Evolutionary conservation across 2,888 invertebrate species (phyloP).

Genomic region (Gisinianus flammeolus): DNA sequence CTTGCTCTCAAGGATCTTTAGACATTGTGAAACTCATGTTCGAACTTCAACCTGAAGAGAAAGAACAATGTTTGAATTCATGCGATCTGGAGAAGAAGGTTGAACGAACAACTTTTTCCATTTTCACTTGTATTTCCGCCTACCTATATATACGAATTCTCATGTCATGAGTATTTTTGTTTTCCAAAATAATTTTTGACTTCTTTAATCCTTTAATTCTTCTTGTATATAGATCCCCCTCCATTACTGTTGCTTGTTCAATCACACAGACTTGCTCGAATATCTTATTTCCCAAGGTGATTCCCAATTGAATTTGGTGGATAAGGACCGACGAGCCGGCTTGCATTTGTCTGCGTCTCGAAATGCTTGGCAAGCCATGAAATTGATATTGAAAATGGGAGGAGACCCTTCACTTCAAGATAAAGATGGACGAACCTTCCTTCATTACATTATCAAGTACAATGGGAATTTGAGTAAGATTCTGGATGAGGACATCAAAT

Average conservation of each 20-base stretch:
- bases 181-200: too few relatives aligned
- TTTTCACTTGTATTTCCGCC: too few relatives aligned
- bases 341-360: conserved; percentile 79
- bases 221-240: too few relatives aligned
- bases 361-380: conserved; percentile 78
- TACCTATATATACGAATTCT: too few relatives aligned
- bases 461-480: conserved; percentile 79
- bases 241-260: conserved; percentile 90
- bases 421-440: conserved; percentile 76
- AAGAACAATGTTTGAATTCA: conserved; percentile 71
- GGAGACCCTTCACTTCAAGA: conserved; percentile 80
- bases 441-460: conserved; percentile 84
- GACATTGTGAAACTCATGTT: conserved; percentile 83
- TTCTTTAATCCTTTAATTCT: too few relatives aligned
- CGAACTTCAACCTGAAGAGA: conserved; percentile 76
- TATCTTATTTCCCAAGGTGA: conserved; percentile 66
- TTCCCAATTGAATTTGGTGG: conserved; percentile 70
- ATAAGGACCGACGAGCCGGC: conserved; percentile 79
- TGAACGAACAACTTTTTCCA: too few relatives aligned
- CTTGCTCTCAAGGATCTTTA: conserved; percentile 81
- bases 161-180: too few relatives aligned
- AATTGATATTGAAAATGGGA: conserved; percentile 72
- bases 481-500: conserved; percentile 73
- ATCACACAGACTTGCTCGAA: conserved; percentile 77
- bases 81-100: conserved; percentile 88